Conservation (phyloP, 2,797 vertebrate species). For the Ctenopoma multispine region DNA sequence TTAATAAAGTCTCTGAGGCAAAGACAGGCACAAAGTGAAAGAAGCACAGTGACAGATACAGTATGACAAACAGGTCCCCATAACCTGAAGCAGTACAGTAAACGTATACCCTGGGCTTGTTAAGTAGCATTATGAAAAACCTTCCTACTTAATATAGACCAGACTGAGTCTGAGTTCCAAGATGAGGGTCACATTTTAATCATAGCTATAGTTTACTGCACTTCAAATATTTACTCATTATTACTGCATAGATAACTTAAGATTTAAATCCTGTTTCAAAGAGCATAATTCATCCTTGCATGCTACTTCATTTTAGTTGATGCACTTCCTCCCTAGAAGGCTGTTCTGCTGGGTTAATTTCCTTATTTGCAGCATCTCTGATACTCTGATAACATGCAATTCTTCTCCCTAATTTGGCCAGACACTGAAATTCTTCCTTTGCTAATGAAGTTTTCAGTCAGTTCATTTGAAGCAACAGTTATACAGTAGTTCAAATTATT, state of each 20-base stretch:
- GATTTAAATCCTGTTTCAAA: not conserved
- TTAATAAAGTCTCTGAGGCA: slow-evolving; percentile 30
- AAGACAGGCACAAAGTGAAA: slow-evolving; percentile 13
- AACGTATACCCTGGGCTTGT: slow-evolving; percentile 1
- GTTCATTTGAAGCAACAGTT: not conserved
- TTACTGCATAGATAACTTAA: not conserved
- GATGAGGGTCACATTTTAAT: not conserved
- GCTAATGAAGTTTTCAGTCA: not conserved
- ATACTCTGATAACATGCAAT: slow-evolving; percentile 15
- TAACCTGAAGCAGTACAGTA: slow-evolving; percentile 6
- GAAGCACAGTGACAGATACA: slow-evolving; percentile 1
- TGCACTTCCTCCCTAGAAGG: not conserved
- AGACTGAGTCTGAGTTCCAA: not conserved
- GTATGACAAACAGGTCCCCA: slow-evolving; percentile 3
- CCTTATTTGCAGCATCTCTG: slow-evolving; percentile 13
- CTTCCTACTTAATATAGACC: not conserved
- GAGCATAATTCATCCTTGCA: slow-evolving; percentile 5
- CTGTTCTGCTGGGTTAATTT: slow-evolving; percentile 1
- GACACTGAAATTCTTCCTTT: not conserved
- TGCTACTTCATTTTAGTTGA: slow-evolving; percentile 9
- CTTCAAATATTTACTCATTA: slow-evolving; percentile 10
- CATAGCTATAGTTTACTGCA: not conserved
- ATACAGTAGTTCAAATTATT: not conserved
- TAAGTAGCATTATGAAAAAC: not conserved
- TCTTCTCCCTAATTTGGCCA: slow-evolving; percentile 19